These are phyloP conservation scores for Podarcis cretensis DNA, from an alignment of 2,113 vertebrate species.

Conservation along the genomic window DNA sequence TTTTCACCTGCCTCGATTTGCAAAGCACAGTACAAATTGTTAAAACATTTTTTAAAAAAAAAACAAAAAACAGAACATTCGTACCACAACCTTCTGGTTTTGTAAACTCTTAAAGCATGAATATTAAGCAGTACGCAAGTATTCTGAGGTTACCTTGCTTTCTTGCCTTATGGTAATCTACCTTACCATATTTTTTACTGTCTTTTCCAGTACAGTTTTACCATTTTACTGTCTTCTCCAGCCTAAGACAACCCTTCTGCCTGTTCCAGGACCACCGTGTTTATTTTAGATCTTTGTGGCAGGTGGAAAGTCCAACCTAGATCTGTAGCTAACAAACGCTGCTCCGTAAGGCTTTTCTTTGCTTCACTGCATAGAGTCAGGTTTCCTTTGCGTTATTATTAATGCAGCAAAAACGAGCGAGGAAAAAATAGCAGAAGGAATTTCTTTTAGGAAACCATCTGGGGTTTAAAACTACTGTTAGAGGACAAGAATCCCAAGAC, in stretches of 20 bases:
- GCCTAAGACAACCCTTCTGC: background rate
- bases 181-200: slow-evolving; percentile 21
- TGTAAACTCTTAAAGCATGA: background rate
- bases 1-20: slow-evolving; percentile 52
- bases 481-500: too few relatives aligned
- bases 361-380: slow-evolving; percentile 64
- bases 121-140: slow-evolving; percentile 23
- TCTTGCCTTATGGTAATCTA: slow-evolving; percentile 51
- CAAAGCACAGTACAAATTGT: slow-evolving; percentile 46
- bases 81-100: slow-evolving; percentile 39
- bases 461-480: too few relatives aligned
- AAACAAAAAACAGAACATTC: slow-evolving; percentile 33
- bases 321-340: slow-evolving; percentile 54
- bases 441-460: slow-evolving; percentile 54
- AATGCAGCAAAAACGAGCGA: slow-evolving; percentile 50
- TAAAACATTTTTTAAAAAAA: background rate
- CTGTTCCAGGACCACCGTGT: slow-evolving; percentile 43
- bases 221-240: slow-evolving; percentile 35
- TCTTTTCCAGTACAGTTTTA: background rate
- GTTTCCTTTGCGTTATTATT: slow-evolving; percentile 65
- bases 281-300: slow-evolving; percentile 38
- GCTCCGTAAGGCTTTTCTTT: slow-evolving; percentile 60
- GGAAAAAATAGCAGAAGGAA: slow-evolving; percentile 22
- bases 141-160: slow-evolving; percentile 35
- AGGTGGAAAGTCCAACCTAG: slow-evolving; percentile 45